These are phyloP conservation scores for Drosophila vallismaia DNA, from an alignment of 2,888 invertebrate species.

Conservation along the genomic window DNA sequence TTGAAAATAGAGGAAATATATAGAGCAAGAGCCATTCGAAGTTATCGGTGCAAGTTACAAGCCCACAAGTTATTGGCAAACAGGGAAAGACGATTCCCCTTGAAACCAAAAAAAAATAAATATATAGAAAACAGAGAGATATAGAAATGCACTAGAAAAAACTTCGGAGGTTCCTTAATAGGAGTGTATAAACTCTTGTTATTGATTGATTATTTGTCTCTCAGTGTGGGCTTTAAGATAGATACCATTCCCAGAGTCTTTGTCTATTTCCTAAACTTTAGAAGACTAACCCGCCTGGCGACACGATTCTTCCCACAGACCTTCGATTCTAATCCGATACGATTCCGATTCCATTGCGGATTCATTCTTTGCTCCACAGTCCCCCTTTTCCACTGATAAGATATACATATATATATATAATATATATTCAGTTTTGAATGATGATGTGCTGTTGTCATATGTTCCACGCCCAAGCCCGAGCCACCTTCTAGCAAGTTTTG, in stretches of 20 bases:
- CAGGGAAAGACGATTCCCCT: constrained; percentile 17
- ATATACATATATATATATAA: constrained; percentile 38
- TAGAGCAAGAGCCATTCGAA: constrained; percentile 38
- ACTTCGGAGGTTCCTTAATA: not conserved
- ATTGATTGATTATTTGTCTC: not conserved
- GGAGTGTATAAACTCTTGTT: too few relatives aligned
- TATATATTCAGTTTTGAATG: constrained; percentile 65
- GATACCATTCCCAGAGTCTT: too few relatives aligned
- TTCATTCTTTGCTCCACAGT: not conserved
- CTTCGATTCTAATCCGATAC: constrained; percentile 21
- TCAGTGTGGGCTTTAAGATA: not conserved
- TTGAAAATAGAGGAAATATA: constrained; percentile 15
- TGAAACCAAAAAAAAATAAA: constrained; percentile 10
- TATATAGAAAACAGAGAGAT: not conserved
- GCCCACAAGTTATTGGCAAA: constrained; percentile 39
- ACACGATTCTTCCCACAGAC: constrained; percentile 18
- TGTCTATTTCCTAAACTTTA: not conserved
- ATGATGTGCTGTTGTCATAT: constrained; percentile 78
- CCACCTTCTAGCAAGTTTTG: not conserved
- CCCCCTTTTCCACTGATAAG: constrained; percentile 60
- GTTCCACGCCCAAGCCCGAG: constrained; percentile 26
- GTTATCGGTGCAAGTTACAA: constrained; percentile 39
- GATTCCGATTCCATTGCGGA: constrained; percentile 13
- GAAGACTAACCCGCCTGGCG: not conserved
- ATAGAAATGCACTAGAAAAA: constrained; percentile 1